A percentile compares a stretch with the other conserved stretches of the same genome.
These are phyloP conservation scores for Calliphora vicina DNA, from an alignment of 1,140 invertebrate genomes.

Conservation along the genomic window DNA sequence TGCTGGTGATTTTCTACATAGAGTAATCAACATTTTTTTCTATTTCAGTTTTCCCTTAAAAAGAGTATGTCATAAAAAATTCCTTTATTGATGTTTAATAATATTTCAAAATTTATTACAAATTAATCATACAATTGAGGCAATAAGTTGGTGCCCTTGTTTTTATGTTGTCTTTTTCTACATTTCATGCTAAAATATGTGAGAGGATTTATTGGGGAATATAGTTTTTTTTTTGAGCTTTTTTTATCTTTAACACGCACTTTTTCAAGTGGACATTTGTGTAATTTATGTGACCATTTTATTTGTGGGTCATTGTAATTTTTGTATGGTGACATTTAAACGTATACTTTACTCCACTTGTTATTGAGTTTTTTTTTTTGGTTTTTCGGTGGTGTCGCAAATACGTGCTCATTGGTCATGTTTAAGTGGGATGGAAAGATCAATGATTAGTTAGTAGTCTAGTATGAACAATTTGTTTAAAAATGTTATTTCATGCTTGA, in stretches of 20 bases:
- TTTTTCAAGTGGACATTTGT: background rate
- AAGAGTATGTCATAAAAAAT: background rate
- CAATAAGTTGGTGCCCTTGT: background rate
- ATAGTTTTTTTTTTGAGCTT: background rate
- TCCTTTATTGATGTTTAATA: background rate
- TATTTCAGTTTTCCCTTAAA: background rate
- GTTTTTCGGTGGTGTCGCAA: background rate
- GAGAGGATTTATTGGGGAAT: background rate
- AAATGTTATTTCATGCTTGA: slow-evolving; percentile 1
- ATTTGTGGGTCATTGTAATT: background rate
- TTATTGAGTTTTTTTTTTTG: background rate
- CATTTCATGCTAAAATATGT: background rate
- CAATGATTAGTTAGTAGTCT: background rate
- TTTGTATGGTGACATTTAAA: background rate
- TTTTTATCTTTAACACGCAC: slow-evolving; percentile 9
- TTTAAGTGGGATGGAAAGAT: background rate
- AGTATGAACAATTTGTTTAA: background rate
- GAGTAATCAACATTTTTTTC: background rate
- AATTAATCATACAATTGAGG: slow-evolving; percentile 6
- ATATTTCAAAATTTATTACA: slow-evolving; percentile 2
- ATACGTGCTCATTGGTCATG: background rate
- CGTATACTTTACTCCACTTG: background rate
- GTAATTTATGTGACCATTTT: background rate
- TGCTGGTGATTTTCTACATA: background rate
- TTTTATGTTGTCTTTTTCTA: background rate